Evolutionary conservation across 2,113 vertebrate species (phyloP).

Genomic region (Ptyas mucosa): DNA sequence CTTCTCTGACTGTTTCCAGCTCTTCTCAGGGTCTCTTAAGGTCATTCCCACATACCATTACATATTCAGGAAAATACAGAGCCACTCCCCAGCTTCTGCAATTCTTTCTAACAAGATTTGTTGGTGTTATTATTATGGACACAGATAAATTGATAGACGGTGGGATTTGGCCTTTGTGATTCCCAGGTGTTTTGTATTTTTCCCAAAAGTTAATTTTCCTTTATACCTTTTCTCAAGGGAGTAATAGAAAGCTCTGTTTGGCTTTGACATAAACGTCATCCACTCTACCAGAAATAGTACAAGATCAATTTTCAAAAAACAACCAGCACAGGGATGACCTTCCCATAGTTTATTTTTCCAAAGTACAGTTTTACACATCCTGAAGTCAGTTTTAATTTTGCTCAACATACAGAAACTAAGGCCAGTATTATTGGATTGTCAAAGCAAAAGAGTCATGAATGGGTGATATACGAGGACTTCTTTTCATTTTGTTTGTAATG

Average conservation of each 20-base stretch:
- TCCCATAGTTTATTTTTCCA: background rate
- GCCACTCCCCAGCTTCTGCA: background rate
- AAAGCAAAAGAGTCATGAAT: background rate
- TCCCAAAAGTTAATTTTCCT: background rate
- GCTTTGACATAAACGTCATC: background rate
- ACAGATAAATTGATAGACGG: background rate
- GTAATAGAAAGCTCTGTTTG: slow-evolving; percentile 3
- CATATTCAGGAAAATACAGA: background rate
- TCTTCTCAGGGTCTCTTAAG: background rate
- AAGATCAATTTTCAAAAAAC: slow-evolving; percentile 1
- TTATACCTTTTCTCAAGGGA: background rate
- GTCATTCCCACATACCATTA: background rate
- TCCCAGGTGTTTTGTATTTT: background rate
- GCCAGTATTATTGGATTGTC: background rate
- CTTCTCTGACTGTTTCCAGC: background rate
- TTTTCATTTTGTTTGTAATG: background rate
- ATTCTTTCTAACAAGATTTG: background rate
- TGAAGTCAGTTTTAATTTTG: background rate
- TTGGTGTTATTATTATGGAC: background rate
- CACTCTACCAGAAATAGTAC: background rate
- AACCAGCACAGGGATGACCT: background rate
- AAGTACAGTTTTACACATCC: background rate
- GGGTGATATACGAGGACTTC: background rate
- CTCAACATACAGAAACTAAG: background rate
- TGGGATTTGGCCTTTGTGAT: background rate